These are phyloP conservation scores for Tichodroma muraria DNA, from an alignment of 2,113 vertebrate species.

Conservation along the genomic window DNA sequence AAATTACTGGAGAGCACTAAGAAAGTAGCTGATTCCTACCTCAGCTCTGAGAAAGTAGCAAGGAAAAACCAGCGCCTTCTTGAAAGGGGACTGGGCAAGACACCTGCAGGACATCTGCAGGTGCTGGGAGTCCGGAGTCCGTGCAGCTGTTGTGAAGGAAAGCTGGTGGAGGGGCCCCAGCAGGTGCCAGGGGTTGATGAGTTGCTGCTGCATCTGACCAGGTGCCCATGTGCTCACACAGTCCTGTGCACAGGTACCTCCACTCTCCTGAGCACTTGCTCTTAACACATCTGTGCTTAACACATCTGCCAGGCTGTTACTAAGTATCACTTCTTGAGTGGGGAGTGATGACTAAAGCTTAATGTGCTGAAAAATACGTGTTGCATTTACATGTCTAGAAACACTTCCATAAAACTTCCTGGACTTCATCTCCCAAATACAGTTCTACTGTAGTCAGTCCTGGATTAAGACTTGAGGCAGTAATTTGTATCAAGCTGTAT, in stretches of 20 bases:
- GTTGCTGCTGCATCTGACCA: not conserved
- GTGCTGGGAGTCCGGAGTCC: not conserved
- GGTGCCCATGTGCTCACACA: not conserved
- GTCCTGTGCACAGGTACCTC: not conserved
- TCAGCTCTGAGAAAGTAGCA: not conserved
- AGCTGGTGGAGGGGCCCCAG: not conserved
- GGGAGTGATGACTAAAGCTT: not conserved
- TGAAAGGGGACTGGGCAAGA: not conserved
- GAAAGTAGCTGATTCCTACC: not conserved
- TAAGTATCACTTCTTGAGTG: not conserved
- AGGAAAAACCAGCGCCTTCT: not conserved
- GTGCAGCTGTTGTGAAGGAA: not conserved
- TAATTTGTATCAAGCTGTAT: not conserved
- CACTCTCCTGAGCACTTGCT: not conserved
- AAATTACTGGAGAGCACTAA: not conserved
- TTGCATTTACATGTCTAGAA: slow-evolving; percentile 2
- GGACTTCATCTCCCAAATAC: not conserved
- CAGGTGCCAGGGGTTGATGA: not conserved
- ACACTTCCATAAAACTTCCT: not conserved
- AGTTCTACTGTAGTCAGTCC: not conserved
- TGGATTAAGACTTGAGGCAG: not conserved
- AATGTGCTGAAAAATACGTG: not conserved
- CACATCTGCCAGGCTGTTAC: not conserved
- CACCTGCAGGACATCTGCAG: not conserved
- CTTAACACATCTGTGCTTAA: not conserved